Conservation (phyloP, 1,140 invertebrate genomes). For the Drosophila hydei region DNA sequence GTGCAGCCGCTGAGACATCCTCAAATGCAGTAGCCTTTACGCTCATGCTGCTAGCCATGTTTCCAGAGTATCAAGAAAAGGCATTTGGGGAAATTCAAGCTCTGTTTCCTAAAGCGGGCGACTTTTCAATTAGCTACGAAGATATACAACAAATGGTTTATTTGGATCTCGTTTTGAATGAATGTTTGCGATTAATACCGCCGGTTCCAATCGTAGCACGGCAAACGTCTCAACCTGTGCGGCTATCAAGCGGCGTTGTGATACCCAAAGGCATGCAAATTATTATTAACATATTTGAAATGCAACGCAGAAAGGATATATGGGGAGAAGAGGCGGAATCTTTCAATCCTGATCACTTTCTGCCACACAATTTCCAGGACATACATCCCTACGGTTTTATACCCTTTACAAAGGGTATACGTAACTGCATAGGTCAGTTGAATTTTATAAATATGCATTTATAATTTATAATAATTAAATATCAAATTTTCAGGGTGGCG, state of each 20-base stretch:
- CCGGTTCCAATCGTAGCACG: constrained; percentile 51
- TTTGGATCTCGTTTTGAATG: constrained; percentile 87
- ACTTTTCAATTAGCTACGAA: constrained; percentile 84
- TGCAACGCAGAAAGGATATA: constrained; percentile 65
- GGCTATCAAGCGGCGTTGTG: constrained; percentile 51
- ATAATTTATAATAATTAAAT: too few relatives aligned
- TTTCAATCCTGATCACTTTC: constrained; percentile 81
- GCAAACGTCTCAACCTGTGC: constrained; percentile 33
- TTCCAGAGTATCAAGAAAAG: constrained; percentile 84
- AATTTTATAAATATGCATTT: too few relatives aligned
- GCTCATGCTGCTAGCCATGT: constrained; percentile 11
- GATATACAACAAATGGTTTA: constrained; percentile 87
- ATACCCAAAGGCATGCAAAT: constrained; percentile 62
- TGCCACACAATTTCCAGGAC: constrained; percentile 54
- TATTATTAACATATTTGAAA: constrained; percentile 60
- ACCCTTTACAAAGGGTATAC: constrained; percentile 74
- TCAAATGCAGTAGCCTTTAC: not conserved
- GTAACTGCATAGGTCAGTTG: constrained; percentile 71
- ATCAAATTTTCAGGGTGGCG: constrained; percentile 54
- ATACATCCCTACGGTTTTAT: constrained; percentile 74
- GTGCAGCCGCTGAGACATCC: constrained; percentile 28
- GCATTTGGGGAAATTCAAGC: constrained; percentile 86
- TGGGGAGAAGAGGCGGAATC: constrained; percentile 71
- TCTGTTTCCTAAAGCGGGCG: constrained; percentile 84
- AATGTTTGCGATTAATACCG: constrained; percentile 85